Conservation (phyloP, 2,797 vertebrate species). For the Diglossa cyanea region DNA sequence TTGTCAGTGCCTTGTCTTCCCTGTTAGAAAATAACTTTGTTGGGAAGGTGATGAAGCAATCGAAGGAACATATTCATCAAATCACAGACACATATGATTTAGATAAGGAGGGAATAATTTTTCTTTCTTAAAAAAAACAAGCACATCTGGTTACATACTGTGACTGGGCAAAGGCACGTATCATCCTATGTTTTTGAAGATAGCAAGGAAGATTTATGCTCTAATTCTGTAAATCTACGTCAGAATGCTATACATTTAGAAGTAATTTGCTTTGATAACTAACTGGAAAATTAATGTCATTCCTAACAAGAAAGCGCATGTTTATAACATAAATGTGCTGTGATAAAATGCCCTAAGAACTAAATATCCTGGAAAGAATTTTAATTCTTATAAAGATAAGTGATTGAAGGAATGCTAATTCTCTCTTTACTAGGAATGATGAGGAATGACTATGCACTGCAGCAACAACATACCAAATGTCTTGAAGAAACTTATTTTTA, state of each 20-base stretch:
- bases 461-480: background rate
- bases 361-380: slow-evolving; percentile 70
- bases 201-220: background rate
- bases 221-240: slow-evolving; percentile 32
- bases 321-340: slow-evolving; percentile 55
- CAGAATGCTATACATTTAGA: slow-evolving; percentile 35
- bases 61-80: background rate
- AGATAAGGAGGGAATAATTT: background rate
- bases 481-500: background rate
- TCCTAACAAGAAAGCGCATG: slow-evolving; percentile 64
- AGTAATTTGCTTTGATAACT: slow-evolving; percentile 47
- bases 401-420: slow-evolving; percentile 66
- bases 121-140: background rate
- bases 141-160: background rate
- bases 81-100: background rate
- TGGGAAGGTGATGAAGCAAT: background rate
- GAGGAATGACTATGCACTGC: background rate
- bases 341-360: slow-evolving; percentile 57
- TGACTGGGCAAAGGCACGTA: background rate
- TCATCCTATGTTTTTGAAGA: slow-evolving; percentile 20
- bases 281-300: slow-evolving; percentile 55
- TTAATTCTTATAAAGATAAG: slow-evolving; percentile 67
- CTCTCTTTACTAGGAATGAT: slow-evolving; percentile 38
- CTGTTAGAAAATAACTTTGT: background rate
- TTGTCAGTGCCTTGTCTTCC: background rate